Evolutionary conservation across 2,797 vertebrate genomes (phyloP), one percentile per base, ranked within the genome.

Genomic region (Kryptopterus vitreolus): DNA sequence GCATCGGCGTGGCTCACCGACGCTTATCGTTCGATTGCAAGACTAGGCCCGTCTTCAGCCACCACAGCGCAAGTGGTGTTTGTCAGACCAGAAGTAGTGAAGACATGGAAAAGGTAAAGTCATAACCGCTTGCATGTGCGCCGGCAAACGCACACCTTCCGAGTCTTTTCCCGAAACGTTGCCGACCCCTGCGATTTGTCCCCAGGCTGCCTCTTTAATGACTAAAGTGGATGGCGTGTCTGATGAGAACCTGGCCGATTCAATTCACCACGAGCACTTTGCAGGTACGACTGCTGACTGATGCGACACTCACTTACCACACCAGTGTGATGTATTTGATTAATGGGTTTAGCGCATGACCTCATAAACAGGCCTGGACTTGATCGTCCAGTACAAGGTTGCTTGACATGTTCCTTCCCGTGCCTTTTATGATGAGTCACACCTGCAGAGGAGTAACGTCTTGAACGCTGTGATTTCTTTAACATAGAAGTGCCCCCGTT

Each of bases 211-310:
- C 0, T 94, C 95, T 1, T 87, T 93, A 77, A 91, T 89, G 53
- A 90, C 93, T 76, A 95, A 90, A 81, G 94, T 95, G 16, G 92
- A 93, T 70, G 84, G 91, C 75, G 94, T 95, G 0, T 93, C 95
- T 0, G 96, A 97, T 33, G 96, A 97, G 85, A 95, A 93, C 82
- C 87, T 98, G n/a, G 88, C 94, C 0, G 96, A 96, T 68, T 89
- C 94, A 0, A 94, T 96, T 82, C 92, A 94, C 69, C 89, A 94
- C 13, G 92, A 97, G 26, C 96, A 94, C 87, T 98, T 99, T 76
- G 93, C 96, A 86, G 96, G 97, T 97, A 86, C 73, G 75, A 22
- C 35, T 70, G 78, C n/a, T 48, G 24, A 57, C 50, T 68, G 57
- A 81, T 81, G 55, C 46, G 18, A 16, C 43, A 78, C 74, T 81